Base-by-base conservation (phyloP, 2,888 invertebrate species). In the Netelia fuscicornis region DNA sequence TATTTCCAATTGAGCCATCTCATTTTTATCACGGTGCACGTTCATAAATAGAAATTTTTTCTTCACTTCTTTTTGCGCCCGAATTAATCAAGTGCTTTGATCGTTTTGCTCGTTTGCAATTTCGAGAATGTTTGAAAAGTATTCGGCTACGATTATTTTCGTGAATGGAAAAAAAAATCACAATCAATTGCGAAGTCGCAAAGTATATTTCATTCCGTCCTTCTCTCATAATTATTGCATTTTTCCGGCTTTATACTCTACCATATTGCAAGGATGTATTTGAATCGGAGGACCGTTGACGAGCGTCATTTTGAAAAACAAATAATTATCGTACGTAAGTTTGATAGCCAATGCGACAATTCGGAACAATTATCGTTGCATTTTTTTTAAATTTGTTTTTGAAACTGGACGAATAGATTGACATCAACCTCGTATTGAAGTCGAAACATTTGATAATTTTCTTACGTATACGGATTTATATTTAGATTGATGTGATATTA, bases 401-500 rank as follows among this genome's bases (percentile, higher is more conserved):
- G 0, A 2, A 20, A 20, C 17, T 20, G 30, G 23, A 58, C 30
- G 37, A 42, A 71, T 6, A 20, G 17, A 60, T 60, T 10, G 0
- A 60, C 11, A n/a, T 25, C 25, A 2, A 23, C 17, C 23, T 8
- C 11, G 9, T 20, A 62, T 62, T 13, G n/a, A 30, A 62, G 25
- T 44, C 17, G 9, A 64, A 54, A 13, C 9, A 60, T 79, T 48
- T 42, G 6, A n/a, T 23, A 30, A n/a, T 17, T 23, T 72, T 54
- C 17, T 60, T 65, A 78, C 67, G 23, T 60, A 64, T 78, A 60
- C 68, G 30, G 25, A 60, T 79, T 60, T 72, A 72, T 79, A 67
- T 74, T 79, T 67, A 44, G 44, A 65, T 72, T 37, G 30, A 60
- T 83, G 82, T 83, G 65, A 78, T 83, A 78, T 78, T 44, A 58